Evolutionary conservation across 2,113 vertebrate genomes (phyloP), one percentile per base, ranked within the genome.

Genomic region (Carollia perspicillata): DNA sequence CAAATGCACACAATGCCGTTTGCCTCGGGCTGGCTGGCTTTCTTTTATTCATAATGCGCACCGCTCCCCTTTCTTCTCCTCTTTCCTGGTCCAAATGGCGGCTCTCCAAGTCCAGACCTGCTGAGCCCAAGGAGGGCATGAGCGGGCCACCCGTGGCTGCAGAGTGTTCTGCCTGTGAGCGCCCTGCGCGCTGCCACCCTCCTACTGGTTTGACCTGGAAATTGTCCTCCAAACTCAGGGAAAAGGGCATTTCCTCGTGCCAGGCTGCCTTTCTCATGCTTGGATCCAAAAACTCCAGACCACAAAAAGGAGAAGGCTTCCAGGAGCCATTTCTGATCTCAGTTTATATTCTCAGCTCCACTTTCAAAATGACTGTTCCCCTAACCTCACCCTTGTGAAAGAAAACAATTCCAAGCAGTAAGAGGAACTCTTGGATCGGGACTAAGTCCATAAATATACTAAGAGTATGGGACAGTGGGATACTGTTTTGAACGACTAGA

Each of bases 41-140:
- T 77, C 87, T 95, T 79, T 51, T 9, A 13, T 40, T 60, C 33
- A 68, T 14, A 80, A 86, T 88, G 66, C 66, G 30, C 71, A 69
- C 42, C 23, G 71, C 94, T 85, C 84, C 60, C 47, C 63, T 81
- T 95, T 94, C 49, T 66, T n/a, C 86, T 84, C 14, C 22, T 49
- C 30, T 77, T 30, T 30, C 72, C 84, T 35, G 20, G 11, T 35
- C 55, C 47, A 22, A 7, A 18, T 14, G 87, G 75, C 35, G 0
- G 2, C 5, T 58, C 4, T 37, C 77, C 66, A 71, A 30, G 17
- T n/a, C 42, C 40, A 18, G 96, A 35, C 60, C 42, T 37, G 10
- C 26, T 2, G 47, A 81, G 8, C 55, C 63, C 14, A 6, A 40
- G 49, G 42, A 77, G 37, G 30, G 8, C 22, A 81, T 6, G 17